Base-by-base conservation (phyloP, 1,140 invertebrate genomes). In the Philaenus spumarius region DNA sequence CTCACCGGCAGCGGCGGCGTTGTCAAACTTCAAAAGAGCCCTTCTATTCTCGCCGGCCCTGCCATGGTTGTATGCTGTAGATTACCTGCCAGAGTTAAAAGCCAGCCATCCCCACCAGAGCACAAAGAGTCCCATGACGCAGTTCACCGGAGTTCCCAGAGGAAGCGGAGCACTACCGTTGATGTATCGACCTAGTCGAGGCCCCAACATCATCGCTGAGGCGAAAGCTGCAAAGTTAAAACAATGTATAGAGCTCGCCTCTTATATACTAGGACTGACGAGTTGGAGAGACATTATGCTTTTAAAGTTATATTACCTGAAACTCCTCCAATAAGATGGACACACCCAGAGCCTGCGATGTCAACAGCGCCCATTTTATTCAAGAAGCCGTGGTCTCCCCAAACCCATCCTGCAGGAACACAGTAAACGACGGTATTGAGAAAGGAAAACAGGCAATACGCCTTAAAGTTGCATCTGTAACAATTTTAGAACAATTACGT, bases 21-120 rank as follows among this genome's bases (percentile, higher is more conserved):
- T n/a, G n/a, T n/a, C n/a, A n/a, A n/a, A n/a, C n/a, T n/a, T n/a
- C n/a, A n/a, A n/a, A n/a, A n/a, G n/a, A n/a, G n/a, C n/a, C n/a
- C n/a, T n/a, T n/a, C n/a, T n/a, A n/a, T n/a, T n/a, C n/a, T n/a
- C n/a, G n/a, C n/a, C n/a, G n/a, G n/a, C n/a, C n/a, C n/a, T n/a
- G n/a, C n/a, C n/a, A n/a, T n/a, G n/a, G n/a, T n/a, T n/a, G n/a
- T n/a, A n/a, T n/a, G n/a, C n/a, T n/a, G n/a, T n/a, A n/a, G n/a
- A n/a, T 30, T 60, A 75, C 73, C 72, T 75, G 39, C 92, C 92
- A 48, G 90, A 93, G 72, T 96, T 96, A 67, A 95, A 96, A 2
- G 90, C 92, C 37, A 95, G 73, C 92, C 93, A 95, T 0, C 91
- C 92, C 89, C 91, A 95, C 93, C 93, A 97, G 3, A 96, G 74